These are phyloP conservation scores for Nymphalis io DNA, from an alignment of 1,140 invertebrate genomes.

Conservation along the genomic window DNA sequence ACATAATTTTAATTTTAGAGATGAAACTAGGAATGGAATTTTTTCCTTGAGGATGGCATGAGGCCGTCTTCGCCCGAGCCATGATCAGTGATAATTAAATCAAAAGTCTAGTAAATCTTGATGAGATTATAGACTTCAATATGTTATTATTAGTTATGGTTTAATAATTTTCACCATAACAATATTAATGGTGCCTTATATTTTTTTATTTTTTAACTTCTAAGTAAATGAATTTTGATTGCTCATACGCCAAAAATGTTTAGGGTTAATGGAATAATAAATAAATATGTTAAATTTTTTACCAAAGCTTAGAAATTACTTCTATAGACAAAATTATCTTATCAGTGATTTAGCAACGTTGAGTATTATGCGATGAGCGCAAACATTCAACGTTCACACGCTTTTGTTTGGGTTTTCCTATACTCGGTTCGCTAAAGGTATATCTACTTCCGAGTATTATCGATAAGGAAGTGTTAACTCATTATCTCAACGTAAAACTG, in stretches of 20 bases:
- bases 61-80: too few relatives aligned
- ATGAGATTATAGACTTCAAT: background rate
- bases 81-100: too few relatives aligned
- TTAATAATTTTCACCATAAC: too few relatives aligned
- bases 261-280: slow-evolving; percentile 4
- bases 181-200: too few relatives aligned
- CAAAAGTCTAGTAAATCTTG: too few relatives aligned
- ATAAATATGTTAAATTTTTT: background rate
- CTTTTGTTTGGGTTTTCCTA: slow-evolving; percentile 48
- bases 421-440: slow-evolving; percentile 45
- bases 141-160: too few relatives aligned
- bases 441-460: slow-evolving; percentile 54
- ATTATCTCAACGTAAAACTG: slow-evolving; percentile 38
- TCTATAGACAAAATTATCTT: slow-evolving; percentile 43
- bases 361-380: slow-evolving; percentile 48
- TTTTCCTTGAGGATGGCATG: too few relatives aligned
- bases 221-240: background rate
- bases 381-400: slow-evolving; percentile 54
- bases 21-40: too few relatives aligned
- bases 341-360: slow-evolving; percentile 48
- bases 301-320: background rate
- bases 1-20: too few relatives aligned
- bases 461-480: slow-evolving; percentile 60
- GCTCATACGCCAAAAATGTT: slow-evolving; percentile 17
- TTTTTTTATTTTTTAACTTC: background rate